These are phyloP conservation scores for Antrozous pallidus DNA, from an alignment of 2,797 vertebrate genomes.

Conservation along the genomic window DNA sequence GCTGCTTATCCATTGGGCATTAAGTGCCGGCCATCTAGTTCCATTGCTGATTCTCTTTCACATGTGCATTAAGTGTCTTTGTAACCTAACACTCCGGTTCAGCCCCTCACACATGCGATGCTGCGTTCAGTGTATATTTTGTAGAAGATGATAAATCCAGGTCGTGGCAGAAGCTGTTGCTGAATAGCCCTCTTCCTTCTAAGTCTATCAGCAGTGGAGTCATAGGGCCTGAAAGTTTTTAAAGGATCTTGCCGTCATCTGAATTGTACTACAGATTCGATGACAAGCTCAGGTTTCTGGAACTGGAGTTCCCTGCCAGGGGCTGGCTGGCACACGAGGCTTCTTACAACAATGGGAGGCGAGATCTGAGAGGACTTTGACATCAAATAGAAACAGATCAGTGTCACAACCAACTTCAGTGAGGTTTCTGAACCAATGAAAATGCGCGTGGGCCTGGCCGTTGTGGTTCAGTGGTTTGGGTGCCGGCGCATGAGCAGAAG, in stretches of 20 bases:
- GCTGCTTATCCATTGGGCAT: not conserved
- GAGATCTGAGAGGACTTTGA: constrained; percentile 31
- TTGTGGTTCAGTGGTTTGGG: no score
- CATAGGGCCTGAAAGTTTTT: not conserved
- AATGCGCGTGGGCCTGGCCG: not conserved
- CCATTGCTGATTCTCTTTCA: not conserved
- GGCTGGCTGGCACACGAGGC: not conserved
- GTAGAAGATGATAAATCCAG: not conserved
- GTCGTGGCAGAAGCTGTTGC: not conserved
- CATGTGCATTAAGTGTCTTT: not conserved
- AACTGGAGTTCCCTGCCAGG: constrained; percentile 23
- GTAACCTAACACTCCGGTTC: not conserved
- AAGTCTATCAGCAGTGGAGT: constrained; percentile 1
- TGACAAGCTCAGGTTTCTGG: constrained; percentile 47
- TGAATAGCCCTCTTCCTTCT: not conserved
- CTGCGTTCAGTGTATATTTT: not conserved
- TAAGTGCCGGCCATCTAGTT: not conserved
- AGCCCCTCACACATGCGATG: not conserved
- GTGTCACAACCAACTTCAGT: not conserved
- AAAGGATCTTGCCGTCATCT: constrained; percentile 34
- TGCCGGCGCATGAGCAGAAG: no score
- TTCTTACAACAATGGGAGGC: constrained; percentile 15
- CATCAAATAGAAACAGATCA: not conserved
- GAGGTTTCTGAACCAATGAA: constrained; percentile 16
- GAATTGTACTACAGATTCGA: constrained; percentile 22